Evolutionary conservation across 2,888 invertebrate species (phyloP), one percentile per base, ranked within the genome.

Genomic region (Drosophila macrospina): DNA sequence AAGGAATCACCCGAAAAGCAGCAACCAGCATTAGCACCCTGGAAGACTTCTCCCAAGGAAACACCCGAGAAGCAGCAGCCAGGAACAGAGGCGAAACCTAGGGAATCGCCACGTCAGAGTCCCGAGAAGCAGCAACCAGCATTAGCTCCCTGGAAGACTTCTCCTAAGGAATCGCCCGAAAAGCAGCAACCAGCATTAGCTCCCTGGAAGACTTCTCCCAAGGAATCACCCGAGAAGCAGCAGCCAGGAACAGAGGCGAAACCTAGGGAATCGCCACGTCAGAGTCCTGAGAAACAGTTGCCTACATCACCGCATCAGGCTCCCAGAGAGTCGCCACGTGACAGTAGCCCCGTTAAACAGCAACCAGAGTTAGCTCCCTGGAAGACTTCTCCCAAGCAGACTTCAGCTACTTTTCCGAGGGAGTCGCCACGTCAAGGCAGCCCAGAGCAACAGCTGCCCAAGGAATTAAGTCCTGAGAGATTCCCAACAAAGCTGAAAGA

Each of bases 291-390:
- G 3, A 68, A 68, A 34, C 54, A 63, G 30, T 5, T 28, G 20
- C 36, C 57, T 11, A 41, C 11, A 6, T 0, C 6, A 20, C 32
- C 24, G 1, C n/a, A 26, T 8, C 42, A 4, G 4, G 13, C 6
- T 11, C 44, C 48, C 0, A 50, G n/a, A 3, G 59, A 77, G 4
- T 47, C 36, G 11, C 16, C 61, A 50, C 73, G 69, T 11, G 13
- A 11, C 47, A 37, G 13, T 8, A 82, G 50, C 20, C 84, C 67
- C 7, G 74, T 61, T 5, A 61, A 45, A 24, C 61, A 72, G 16
- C 42, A 32, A 2, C 24, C 60, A 5, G 4, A 4, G 0, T 16
- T 42, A 26, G 32, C 34, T 2, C 34, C 60, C 8, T 51, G 51
- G 52, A 60, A 51, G n/a, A 42, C 16, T n/a, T 10, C 50, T 6